These are phyloP conservation scores for Chalcosyrphus nemorum DNA, from an alignment of 2,888 invertebrate species.

Conservation along the genomic window DNA sequence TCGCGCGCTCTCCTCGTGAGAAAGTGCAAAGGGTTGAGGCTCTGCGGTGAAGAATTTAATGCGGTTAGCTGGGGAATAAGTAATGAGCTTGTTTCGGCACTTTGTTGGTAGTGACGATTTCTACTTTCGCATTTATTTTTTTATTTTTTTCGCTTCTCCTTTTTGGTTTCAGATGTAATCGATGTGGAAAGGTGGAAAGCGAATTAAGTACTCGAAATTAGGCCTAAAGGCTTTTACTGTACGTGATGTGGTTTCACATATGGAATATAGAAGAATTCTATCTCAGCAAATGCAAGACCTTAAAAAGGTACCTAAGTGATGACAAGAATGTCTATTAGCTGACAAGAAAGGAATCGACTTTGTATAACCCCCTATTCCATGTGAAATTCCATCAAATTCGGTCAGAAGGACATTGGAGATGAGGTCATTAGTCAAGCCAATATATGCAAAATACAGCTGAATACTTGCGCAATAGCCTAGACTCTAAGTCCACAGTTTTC, in stretches of 20 bases:
- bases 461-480: no score
- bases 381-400: no score
- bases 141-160: neutral
- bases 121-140: conserved; percentile 47
- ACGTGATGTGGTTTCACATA: neutral
- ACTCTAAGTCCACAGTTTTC: no score
- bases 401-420: no score
- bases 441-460: no score
- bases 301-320: no score
- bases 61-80: conserved; percentile 66
- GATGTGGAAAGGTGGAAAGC: neutral
- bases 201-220: neutral
- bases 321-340: no score
- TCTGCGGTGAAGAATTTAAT: conserved; percentile 60
- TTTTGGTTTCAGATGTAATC: neutral
- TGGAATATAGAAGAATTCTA: neutral
- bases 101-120: conserved; percentile 62
- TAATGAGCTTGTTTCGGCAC: conserved; percentile 70
- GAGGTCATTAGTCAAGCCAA: no score
- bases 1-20: conserved; percentile 61
- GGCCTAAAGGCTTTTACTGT: neutral
- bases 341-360: no score
- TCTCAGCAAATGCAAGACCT: no score
- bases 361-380: no score
- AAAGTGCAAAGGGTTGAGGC: conserved; percentile 67